phyloP scores from a whole-genome alignment of 2,888 invertebrate genomes.

The Drosophila peninsularis region DNA sequence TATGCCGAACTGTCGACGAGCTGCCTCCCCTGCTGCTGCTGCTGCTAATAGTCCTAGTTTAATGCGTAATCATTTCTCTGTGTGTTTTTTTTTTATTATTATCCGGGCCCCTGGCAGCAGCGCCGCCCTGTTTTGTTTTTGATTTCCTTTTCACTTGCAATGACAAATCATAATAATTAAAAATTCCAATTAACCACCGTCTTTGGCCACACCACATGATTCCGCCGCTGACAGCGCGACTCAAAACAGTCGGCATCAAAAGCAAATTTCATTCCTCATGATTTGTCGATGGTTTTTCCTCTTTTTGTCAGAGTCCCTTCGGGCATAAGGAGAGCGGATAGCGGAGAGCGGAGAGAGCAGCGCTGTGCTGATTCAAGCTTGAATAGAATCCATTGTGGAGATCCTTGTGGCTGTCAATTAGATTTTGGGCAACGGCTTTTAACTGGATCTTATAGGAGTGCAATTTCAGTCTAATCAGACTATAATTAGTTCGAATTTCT shows the following conservation, averaged over 20 bases:
- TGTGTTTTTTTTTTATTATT: background rate
- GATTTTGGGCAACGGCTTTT: no score
- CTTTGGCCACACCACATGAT: constrained; percentile 29
- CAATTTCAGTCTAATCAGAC: background rate
- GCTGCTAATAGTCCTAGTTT: constrained; percentile 52
- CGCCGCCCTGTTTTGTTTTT: constrained; percentile 31
- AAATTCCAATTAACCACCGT: constrained; percentile 74
- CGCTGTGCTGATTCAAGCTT: background rate
- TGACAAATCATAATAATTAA: constrained; percentile 79
- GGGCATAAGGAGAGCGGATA: constrained; percentile 5
- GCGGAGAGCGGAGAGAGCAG: background rate
- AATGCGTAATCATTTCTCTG: constrained; percentile 49
- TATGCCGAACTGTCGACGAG: constrained; percentile 11
- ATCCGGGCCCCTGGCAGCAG: background rate
- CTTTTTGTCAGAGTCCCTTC: background rate
- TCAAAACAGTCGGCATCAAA: constrained; percentile 35
- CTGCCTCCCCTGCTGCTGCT: background rate
- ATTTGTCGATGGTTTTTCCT: background rate
- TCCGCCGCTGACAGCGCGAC: background rate
- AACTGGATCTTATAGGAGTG: background rate
- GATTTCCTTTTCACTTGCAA: constrained; percentile 31
- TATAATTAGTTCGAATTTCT: background rate
- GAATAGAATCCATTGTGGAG: background rate
- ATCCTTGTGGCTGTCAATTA: background rate
- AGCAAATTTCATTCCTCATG: constrained; percentile 46